These are phyloP conservation scores for Ericerus pela DNA, from an alignment of 1,140 invertebrate species.

Conservation along the genomic window DNA sequence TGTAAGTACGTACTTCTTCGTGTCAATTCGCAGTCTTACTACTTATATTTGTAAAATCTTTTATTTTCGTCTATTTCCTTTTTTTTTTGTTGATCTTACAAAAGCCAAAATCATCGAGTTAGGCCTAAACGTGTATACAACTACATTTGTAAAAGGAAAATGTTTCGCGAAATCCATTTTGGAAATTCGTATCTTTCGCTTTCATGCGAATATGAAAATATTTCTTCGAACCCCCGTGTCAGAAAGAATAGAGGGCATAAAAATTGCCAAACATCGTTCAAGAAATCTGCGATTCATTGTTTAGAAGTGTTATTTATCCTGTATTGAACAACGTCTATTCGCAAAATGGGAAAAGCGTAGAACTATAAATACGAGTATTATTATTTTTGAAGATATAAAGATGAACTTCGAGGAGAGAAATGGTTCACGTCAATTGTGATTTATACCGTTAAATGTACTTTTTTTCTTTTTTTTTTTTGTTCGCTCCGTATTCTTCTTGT, in stretches of 20 bases:
- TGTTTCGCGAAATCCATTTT: too few relatives aligned
- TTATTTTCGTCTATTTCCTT: too few relatives aligned
- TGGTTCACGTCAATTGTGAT: constrained; percentile 9
- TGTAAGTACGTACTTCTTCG: too few relatives aligned
- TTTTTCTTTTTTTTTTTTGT: not conserved
- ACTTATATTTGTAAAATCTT: too few relatives aligned
- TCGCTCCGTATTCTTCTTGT: too few relatives aligned
- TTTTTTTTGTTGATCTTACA: too few relatives aligned
- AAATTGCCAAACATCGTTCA: constrained; percentile 10
- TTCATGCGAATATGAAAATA: too few relatives aligned
- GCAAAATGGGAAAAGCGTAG: constrained; percentile 4
- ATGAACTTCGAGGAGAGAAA: constrained; percentile 7
- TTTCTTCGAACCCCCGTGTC: not conserved
- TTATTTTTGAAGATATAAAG: constrained; percentile 12
- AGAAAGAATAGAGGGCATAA: constrained; percentile 4
- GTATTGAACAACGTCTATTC: constrained; percentile 6
- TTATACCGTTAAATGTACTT: constrained; percentile 7
- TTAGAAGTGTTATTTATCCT: constrained; percentile 9
- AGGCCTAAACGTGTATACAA: too few relatives aligned
- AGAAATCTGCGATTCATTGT: constrained; percentile 11
- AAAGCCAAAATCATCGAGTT: too few relatives aligned
- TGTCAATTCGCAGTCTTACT: too few relatives aligned
- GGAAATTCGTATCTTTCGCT: too few relatives aligned
- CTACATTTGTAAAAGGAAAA: too few relatives aligned
- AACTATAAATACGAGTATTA: constrained; percentile 10